Evolutionary conservation across 2,113 vertebrate species (phyloP), one percentile per base, ranked within the genome.

Genomic region (Gnathonemus echidnorhynchus): DNA sequence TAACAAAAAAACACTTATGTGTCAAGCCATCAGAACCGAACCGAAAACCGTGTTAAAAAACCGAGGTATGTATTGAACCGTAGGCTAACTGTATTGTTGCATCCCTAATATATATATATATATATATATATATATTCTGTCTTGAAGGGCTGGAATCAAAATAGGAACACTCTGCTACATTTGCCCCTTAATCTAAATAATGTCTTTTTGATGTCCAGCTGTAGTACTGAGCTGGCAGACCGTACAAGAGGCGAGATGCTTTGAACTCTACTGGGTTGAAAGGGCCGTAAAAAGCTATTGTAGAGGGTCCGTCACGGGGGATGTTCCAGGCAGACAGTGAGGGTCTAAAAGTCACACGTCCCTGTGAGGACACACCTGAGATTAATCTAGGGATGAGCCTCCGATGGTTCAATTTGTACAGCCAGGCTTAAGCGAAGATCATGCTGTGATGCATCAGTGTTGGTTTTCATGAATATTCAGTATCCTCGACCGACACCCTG

Each of bases 291-390:
- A 86, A 49, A 27, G 45, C 84, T 86, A 50, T 27, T 86, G 45
- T 50, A 86, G n/a, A 50, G 24, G 84, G 48, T 86, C 24, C 84
- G 13, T 86, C 24, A 46, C 0, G 0, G n/a, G 45, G 84, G 45
- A 85, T 48, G n/a, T 50, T 31, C 21, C 84, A 86, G 84, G 45
- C 84, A 49, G 45, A 50, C 84, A 86, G 45, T 6, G 21, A 86
- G 48, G 84, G 46, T 86, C 48, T 86, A 86, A 86, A 86, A 86
- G 24, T 86, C 84, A 86, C 84, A 86, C 48, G 9, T 86, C 9
- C 11, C 45, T 15, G 45, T 86, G 24, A 86, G 46, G 45, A 27
- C 45, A 35, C 74, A 80, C 35, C 74, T 80, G 74, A 80, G 13
- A 80, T 77, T 35, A 77, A 80, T 39, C 35, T 80, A 10, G 58